Evolutionary conservation across 2,113 vertebrate genomes (phyloP).

Genomic region (Pedetes capensis): DNA sequence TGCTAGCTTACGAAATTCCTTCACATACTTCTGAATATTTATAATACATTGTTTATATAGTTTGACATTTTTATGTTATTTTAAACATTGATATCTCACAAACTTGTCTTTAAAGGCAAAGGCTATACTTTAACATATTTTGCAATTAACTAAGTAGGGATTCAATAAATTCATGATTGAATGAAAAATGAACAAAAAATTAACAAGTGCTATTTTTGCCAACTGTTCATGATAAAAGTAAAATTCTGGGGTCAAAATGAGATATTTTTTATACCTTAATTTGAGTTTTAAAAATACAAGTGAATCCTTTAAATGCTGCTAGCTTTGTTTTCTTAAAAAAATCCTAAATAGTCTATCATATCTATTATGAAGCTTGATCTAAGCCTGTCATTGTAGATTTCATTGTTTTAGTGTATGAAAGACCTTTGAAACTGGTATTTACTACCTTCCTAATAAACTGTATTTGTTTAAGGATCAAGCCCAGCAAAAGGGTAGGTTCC

Average conservation of each 20-base stretch:
- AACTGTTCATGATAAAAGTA: background rate
- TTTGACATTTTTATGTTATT: background rate
- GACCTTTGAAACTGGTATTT: background rate
- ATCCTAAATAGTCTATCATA: background rate
- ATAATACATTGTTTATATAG: background rate
- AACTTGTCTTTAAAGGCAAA: background rate
- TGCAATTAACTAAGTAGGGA: background rate
- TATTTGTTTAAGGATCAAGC: background rate
- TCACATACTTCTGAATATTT: background rate
- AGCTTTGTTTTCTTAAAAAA: slow-evolving; percentile 46
- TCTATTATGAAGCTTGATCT: slow-evolving; percentile 30
- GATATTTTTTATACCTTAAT: background rate
- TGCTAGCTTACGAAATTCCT: background rate
- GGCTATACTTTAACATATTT: background rate
- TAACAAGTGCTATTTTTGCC: background rate
- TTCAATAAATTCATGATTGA: slow-evolving; percentile 42
- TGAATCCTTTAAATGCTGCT: background rate
- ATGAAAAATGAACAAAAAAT: slow-evolving; percentile 29
- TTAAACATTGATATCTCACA: slow-evolving; percentile 5
- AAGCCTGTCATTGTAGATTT: background rate
- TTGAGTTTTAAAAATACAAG: background rate
- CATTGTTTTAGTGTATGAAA: background rate
- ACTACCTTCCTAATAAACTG: background rate
- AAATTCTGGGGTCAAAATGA: background rate
- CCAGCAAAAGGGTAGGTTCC: background rate